Evolutionary conservation across 1,140 invertebrate genomes (phyloP).

Genomic region (Polypedilum vanderplanki): DNA sequence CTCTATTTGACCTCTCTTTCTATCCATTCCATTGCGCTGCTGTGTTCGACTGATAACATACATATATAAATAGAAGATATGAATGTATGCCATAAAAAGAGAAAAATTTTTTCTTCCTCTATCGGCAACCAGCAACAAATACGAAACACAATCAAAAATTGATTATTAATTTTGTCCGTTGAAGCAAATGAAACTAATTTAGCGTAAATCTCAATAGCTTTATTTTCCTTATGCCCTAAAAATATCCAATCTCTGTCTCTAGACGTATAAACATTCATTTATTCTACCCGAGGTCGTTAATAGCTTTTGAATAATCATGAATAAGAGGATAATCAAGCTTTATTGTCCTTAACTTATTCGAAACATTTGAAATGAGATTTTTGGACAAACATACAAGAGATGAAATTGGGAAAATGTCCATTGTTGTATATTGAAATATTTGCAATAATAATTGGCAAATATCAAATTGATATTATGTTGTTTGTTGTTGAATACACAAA

Average conservation of each 20-base stretch:
- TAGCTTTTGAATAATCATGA: slow-evolving; percentile 19
- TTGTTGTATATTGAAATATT: too few species aligned
- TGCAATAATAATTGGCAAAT: too few species aligned
- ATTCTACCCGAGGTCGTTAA: neutral
- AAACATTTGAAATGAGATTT: neutral
- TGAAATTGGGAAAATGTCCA: too few species aligned
- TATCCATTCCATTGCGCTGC: too few species aligned
- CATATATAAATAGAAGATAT: too few species aligned
- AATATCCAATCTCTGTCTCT: neutral
- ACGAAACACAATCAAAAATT: slow-evolving; percentile 3
- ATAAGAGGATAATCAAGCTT: slow-evolving; percentile 3
- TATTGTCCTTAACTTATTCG: slow-evolving; percentile 9
- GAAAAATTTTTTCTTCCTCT: neutral
- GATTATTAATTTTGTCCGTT: slow-evolving; percentile 14
- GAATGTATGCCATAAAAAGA: too few species aligned
- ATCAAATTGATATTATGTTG: too few species aligned
- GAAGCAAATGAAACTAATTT: slow-evolving; percentile 16
- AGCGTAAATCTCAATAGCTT: slow-evolving; percentile 23
- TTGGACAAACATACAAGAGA: too few species aligned
- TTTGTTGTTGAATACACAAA: too few species aligned
- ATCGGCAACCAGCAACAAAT: neutral
- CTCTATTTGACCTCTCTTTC: too few species aligned
- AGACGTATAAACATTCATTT: neutral
- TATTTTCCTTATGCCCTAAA: neutral
- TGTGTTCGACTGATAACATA: too few species aligned